Conservation (phyloP, 2,113 vertebrate genomes). For the Peromyscus californicus region DNA sequence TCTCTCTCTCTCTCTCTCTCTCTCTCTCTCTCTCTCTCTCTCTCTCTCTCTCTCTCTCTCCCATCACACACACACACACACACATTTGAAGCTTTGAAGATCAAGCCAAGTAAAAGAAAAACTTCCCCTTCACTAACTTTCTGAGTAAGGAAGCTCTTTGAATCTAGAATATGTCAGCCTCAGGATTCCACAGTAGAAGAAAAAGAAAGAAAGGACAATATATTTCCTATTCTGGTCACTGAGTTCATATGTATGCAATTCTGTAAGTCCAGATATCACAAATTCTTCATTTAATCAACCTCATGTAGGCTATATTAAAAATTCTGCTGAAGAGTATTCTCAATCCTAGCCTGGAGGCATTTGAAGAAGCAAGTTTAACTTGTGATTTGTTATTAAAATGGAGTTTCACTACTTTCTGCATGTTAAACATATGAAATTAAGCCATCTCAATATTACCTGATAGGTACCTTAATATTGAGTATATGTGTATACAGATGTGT, state of each 20-base stretch:
- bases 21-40: neutral
- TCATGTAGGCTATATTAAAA: conserved; percentile 37
- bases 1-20: neutral
- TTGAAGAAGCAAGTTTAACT: conserved; percentile 52
- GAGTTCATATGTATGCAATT: neutral
- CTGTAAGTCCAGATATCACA: conserved; percentile 9
- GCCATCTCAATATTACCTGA: neutral
- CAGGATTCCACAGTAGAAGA: neutral
- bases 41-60: too few species aligned
- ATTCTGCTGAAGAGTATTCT: conserved; percentile 5
- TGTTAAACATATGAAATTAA: conserved; percentile 42
- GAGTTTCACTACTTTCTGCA: conserved; percentile 16
- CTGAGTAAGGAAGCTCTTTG: neutral
- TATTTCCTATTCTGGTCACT: neutral
- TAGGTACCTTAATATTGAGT: neutral
- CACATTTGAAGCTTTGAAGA: neutral
- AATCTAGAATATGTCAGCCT: neutral
- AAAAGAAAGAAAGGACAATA: neutral
- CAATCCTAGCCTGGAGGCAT: neutral
- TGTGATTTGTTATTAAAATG: conserved; percentile 50
- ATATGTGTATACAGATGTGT: neutral
- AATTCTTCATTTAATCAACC: conserved; percentile 46
- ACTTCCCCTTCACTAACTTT: neutral
- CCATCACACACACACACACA: neutral
- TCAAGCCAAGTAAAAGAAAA: neutral